Conservation (phyloP, 2,888 invertebrate species). For the Dynastes maya region DNA sequence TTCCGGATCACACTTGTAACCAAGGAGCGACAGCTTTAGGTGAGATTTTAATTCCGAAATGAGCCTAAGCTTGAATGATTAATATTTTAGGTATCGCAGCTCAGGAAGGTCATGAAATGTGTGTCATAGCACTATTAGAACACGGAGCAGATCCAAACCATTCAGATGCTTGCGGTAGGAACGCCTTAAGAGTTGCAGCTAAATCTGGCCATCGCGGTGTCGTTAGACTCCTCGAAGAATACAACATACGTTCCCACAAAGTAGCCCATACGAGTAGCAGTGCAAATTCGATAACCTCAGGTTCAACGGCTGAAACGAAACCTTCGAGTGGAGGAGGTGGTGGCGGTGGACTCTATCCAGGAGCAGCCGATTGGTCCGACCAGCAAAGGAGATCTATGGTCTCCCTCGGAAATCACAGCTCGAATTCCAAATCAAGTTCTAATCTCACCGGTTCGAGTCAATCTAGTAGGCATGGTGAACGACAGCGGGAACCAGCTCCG, state of each 20-base stretch:
- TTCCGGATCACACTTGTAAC: slow-evolving; percentile 92
- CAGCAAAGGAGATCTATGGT: slow-evolving; percentile 73
- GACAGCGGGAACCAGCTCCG: slow-evolving; percentile 63
- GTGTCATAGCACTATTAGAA: slow-evolving; percentile 86
- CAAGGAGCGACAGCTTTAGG: slow-evolving; percentile 96
- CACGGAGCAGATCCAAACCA: slow-evolving; percentile 91
- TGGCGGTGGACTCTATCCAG: slow-evolving; percentile 69
- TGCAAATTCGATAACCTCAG: slow-evolving; percentile 69
- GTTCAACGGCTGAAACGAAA: slow-evolving; percentile 77
- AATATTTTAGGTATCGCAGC: slow-evolving; percentile 87
- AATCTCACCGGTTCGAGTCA: slow-evolving; percentile 79
- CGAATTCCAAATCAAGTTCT: slow-evolving; percentile 85
- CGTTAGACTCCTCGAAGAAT: slow-evolving; percentile 84
- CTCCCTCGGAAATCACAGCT: slow-evolving; percentile 79
- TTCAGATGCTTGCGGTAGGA: slow-evolving; percentile 89
- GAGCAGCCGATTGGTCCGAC: slow-evolving; percentile 70
- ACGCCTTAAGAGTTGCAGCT: slow-evolving; percentile 90
- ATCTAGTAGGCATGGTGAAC: slow-evolving; percentile 68
- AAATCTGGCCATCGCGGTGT: slow-evolving; percentile 93
- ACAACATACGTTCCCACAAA: slow-evolving; percentile 68
- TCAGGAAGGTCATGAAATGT: slow-evolving; percentile 95
- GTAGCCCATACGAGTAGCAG: slow-evolving; percentile 67
- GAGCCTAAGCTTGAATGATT: background rate
- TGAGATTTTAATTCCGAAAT: slow-evolving; percentile 60
- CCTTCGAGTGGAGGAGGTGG: slow-evolving; percentile 67